Evolutionary conservation across 2,888 invertebrate genomes (phyloP).

Genomic region (Dichetophora obliterata): DNA sequence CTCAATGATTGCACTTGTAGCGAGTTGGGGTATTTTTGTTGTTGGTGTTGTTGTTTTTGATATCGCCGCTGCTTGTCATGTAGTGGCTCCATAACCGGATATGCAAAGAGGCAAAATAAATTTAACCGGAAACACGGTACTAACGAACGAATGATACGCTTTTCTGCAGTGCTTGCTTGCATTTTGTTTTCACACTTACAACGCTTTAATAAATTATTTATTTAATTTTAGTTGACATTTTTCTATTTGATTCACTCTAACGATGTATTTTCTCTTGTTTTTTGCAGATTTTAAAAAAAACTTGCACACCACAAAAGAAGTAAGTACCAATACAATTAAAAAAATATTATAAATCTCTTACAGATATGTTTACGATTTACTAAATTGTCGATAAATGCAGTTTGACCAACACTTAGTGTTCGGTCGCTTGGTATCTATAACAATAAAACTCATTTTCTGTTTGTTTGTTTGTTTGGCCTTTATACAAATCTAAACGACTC

Average conservation of each 20-base stretch:
- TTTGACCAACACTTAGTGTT: too few species aligned
- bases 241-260: neutral
- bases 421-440: too few species aligned
- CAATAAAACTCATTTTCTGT: too few species aligned
- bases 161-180: neutral
- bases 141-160: neutral
- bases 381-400: too few species aligned
- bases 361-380: too few species aligned
- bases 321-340: too few species aligned
- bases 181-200: neutral
- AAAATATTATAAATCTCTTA: too few species aligned
- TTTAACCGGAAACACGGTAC: neutral
- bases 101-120: slow-evolving; percentile 5
- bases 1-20: neutral
- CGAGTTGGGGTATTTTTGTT: neutral
- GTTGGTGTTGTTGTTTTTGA: neutral
- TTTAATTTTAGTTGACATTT: too few species aligned
- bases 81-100: neutral
- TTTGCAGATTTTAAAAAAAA: neutral
- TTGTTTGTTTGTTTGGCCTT: too few species aligned
- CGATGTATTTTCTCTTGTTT: neutral
- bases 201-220: too few species aligned
- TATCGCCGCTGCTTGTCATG: neutral
- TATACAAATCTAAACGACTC: too few species aligned
- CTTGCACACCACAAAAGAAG: too few species aligned